Evolutionary conservation across 2,797 vertebrate species (phyloP), one percentile per base, ranked within the genome.

Genomic region (Hemibagrus guttatus): DNA sequence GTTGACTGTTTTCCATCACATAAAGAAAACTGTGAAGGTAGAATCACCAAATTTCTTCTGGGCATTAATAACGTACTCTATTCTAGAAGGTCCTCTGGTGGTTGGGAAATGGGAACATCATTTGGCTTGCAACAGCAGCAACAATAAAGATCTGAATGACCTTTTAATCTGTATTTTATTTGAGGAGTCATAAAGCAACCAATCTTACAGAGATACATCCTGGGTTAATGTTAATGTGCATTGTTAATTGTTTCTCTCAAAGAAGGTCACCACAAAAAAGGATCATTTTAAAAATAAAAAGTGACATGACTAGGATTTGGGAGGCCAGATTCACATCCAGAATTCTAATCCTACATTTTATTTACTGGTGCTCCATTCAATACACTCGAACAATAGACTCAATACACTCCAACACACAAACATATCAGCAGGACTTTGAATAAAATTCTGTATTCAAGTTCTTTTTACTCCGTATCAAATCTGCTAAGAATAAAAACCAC

Each of bases 211-310:
- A 59, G 35, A 4, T 39, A 39, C 56, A 7, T 52, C 49, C 1
- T 12, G 21, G 58, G 78, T 61, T 61, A 61, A 80, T 42, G 26
- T 80, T 1, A 17, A 61, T 42, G 12, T 81, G 39, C 21, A 49
- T 54, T 63, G 76, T n/a, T 61, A 42, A 61, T 64, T 86, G 89
- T 84, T 69, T n/a, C 39, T 31, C 39, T 78, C 17, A 42, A 13
- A 79, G 64, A 9, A 12, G 85, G 81, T 66, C 81, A 79, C 28
- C n/a, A 52, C 78, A 78, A 64, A 85, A 83, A 49, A 49, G 46
- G 78, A 31, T 76, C 87, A 90, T 80, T 42, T 39, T 85, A 88
- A 88, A 68, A 84, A 83, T 84, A 66, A 88, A 87, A 88, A 19
- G 58, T 83, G 83, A 87, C 66, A 68, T 58, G 79, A 81, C 71